Evolutionary conservation across 2,113 vertebrate genomes (phyloP).

Genomic region (Alligator mississippiensis): DNA sequence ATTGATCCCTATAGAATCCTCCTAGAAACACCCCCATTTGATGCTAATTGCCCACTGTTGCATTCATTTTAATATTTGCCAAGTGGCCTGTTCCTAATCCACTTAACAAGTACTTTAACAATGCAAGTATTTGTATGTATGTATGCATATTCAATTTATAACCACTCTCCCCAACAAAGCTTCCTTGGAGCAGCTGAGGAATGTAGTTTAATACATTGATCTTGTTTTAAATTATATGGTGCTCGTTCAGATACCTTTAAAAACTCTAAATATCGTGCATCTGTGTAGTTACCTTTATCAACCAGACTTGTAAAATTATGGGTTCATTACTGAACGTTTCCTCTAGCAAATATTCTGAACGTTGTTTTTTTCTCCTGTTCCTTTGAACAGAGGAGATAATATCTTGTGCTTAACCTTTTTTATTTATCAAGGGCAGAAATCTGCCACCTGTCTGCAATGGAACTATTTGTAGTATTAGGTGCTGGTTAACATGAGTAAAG

Average conservation of each 20-base stretch:
- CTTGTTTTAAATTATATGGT: not conserved
- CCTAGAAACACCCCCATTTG: not conserved
- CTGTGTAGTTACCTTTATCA: not conserved
- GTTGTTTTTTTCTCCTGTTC: not conserved
- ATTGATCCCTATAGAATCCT: not conserved
- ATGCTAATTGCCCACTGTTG: not conserved
- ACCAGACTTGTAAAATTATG: not conserved
- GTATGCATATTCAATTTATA: not conserved
- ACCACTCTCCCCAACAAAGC: no score
- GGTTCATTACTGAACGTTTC: no score
- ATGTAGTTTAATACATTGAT: no score
- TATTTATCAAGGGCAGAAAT: not conserved
- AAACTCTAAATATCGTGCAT: not conserved
- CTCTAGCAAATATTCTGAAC: no score
- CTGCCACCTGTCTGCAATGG: not conserved
- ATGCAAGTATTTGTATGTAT: not conserved
- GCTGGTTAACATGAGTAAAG: not conserved
- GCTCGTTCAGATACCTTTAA: not conserved
- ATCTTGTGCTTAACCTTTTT: rapidly evolving
- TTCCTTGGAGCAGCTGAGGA: no score
- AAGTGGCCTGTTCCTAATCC: not conserved
- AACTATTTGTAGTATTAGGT: not conserved
- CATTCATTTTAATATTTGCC: not conserved
- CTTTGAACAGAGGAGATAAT: not conserved
- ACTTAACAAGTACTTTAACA: not conserved